phyloP scores from a whole-genome alignment of 2,888 invertebrate species.

The Branchellion lobata region DNA sequence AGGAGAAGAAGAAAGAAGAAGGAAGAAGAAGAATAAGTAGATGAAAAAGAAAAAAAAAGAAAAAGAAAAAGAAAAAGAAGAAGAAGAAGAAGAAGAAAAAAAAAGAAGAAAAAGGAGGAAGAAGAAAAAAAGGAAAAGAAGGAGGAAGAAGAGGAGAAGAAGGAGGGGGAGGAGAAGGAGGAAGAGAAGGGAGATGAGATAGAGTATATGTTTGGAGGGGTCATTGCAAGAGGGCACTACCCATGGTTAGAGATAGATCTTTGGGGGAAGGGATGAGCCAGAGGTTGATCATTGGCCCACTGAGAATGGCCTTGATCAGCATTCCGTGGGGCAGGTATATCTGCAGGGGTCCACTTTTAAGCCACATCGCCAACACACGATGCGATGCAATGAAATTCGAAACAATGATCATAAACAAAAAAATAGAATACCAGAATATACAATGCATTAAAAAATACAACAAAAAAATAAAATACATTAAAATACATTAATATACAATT shows the following conservation, averaged over 20 bases:
- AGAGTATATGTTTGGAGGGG: neutral
- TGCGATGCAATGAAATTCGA: no score
- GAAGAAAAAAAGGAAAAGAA: no score
- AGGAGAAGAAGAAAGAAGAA: neutral
- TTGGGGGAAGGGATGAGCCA: slow-evolving; percentile 54
- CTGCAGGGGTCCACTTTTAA: slow-evolving; percentile 35
- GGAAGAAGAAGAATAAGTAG: no score
- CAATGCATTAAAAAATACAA: no score
- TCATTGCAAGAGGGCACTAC: slow-evolving; percentile 47
- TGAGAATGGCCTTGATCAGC: slow-evolving; percentile 49
- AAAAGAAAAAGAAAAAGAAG: neutral
- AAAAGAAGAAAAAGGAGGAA: neutral
- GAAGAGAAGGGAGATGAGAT: no score
- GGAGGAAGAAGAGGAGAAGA: no score
- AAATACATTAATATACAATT: no score
- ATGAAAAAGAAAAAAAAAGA: neutral
- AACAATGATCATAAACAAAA: no score
- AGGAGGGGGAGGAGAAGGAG: no score
- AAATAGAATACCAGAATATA: no score
- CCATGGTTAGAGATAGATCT: slow-evolving; percentile 53
- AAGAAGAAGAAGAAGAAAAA: neutral
- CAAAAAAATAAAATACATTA: no score
- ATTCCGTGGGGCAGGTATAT: slow-evolving; percentile 50
- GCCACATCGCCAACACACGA: no score
- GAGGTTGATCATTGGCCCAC: slow-evolving; percentile 53